Percentiles rank a stretch among this genome's conserved stretches.
Conservation (phyloP, 1,140 invertebrate species). For the Oryzaephilus surinamensis region DNA sequence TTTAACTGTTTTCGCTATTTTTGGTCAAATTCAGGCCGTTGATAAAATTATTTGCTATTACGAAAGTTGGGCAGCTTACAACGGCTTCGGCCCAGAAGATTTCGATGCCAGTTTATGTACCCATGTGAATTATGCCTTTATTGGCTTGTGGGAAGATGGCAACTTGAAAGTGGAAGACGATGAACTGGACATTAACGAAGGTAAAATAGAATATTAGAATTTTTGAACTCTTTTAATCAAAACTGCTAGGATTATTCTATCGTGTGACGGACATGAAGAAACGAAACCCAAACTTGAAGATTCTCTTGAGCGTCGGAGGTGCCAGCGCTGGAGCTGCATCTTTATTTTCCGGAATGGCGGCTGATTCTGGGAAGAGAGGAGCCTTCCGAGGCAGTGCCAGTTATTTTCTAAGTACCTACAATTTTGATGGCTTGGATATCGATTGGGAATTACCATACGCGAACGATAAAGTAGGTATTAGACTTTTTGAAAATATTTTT, state of each 20-base stretch:
- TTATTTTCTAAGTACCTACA: slow-evolving; percentile 20
- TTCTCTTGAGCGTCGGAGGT: slow-evolving; percentile 61
- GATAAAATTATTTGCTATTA: slow-evolving; percentile 8
- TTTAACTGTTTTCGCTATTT: too few relatives aligned
- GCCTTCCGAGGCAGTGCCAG: slow-evolving; percentile 24
- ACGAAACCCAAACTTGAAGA: slow-evolving; percentile 52
- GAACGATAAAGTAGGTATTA: slow-evolving; percentile 35
- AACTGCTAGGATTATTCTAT: neutral
- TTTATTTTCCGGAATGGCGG: slow-evolving; percentile 3
- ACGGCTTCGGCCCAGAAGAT: slow-evolving; percentile 3
- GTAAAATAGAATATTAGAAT: neutral
- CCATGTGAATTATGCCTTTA: slow-evolving; percentile 4
- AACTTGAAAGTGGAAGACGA: slow-evolving; percentile 1
- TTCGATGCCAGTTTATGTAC: slow-evolving; percentile 2
- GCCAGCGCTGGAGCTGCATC: slow-evolving; percentile 66
- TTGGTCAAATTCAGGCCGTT: too few relatives aligned
- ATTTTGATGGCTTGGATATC: slow-evolving; percentile 50
- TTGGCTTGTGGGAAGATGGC: slow-evolving; percentile 4
- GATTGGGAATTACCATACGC: slow-evolving; percentile 57
- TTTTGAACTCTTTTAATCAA: neutral
- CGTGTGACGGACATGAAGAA: slow-evolving; percentile 33
- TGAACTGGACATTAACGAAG: slow-evolving; percentile 2
- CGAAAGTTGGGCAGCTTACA: slow-evolving; percentile 4
- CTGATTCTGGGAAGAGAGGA: slow-evolving; percentile 21
- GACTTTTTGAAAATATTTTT: slow-evolving; percentile 34